Percentiles rank a stretch among this genome's conserved stretches.
Conservation (phyloP, 2,888 invertebrate species). For the Apamea crenata region DNA sequence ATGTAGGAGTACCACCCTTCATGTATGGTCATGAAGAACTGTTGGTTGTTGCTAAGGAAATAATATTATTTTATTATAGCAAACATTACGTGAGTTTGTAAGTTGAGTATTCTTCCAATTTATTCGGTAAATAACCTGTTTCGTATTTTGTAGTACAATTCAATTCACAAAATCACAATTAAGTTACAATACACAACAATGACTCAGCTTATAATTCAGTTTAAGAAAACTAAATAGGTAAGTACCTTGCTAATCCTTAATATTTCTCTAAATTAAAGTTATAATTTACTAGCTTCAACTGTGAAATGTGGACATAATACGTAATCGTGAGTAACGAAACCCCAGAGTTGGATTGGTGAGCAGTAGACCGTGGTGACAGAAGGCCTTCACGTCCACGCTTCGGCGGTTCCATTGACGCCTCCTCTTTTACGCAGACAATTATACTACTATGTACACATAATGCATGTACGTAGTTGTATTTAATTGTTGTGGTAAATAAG, state of each 20-base stretch:
- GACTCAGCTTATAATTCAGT: neutral
- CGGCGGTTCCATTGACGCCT: conserved; percentile 74
- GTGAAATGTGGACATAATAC: conserved; percentile 41
- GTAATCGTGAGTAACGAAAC: conserved; percentile 47
- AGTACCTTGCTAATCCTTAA: neutral
- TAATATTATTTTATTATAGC: neutral
- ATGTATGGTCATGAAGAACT: neutral
- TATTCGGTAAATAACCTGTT: neutral
- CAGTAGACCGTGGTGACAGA: conserved; percentile 75
- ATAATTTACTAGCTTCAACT: conserved; percentile 23
- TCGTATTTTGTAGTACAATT: neutral
- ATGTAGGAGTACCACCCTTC: neutral
- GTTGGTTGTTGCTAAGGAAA: conserved; percentile 7
- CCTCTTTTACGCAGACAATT: conserved; percentile 73
- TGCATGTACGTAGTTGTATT: neutral
- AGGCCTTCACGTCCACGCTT: conserved; percentile 76
- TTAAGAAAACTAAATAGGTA: neutral
- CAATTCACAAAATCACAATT: too few species aligned
- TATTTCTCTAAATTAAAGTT: neutral
- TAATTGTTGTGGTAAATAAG: neutral
- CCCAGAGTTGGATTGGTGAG: conserved; percentile 76
- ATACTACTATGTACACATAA: conserved; percentile 22
- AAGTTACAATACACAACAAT: neutral
- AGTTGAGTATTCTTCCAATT: neutral
- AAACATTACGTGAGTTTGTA: neutral